Percentiles rank a stretch among this genome's conserved stretches.
Conservation (phyloP, 2,888 invertebrate genomes). For the Barypeithes pellucidus region DNA sequence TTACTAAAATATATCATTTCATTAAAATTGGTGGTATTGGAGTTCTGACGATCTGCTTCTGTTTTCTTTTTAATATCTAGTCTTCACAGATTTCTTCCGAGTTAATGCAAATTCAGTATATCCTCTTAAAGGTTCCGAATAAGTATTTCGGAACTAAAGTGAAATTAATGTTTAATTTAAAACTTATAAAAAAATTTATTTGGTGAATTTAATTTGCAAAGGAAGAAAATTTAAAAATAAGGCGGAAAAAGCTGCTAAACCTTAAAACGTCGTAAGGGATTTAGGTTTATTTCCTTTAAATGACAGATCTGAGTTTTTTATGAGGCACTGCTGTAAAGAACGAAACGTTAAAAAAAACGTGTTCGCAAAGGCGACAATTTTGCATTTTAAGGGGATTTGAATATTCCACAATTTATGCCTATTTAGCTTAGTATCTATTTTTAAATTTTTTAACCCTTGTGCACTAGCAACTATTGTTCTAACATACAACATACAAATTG, state of each 20-base stretch:
- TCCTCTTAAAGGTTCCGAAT: neutral
- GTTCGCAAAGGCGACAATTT: neutral
- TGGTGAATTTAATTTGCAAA: neutral
- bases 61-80: too few relatives aligned
- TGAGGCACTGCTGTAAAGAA: neutral
- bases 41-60: too few relatives aligned
- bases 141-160: too few relatives aligned
- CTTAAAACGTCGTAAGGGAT: neutral
- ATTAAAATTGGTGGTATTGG: too few relatives aligned
- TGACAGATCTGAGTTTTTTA: constrained; percentile 4
- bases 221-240: constrained; percentile 9
- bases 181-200: neutral
- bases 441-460: neutral
- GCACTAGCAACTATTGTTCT: too few relatives aligned
- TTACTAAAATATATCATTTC: too few relatives aligned
- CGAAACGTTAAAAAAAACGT: neutral
- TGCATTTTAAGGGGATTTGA: constrained; percentile 5
- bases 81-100: too few relatives aligned
- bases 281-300: constrained; percentile 1
- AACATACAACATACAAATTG: too few relatives aligned
- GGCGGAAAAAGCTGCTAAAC: constrained; percentile 1
- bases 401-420: neutral
- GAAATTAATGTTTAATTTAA: constrained; percentile 7
- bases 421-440: neutral
- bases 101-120: neutral